Evolutionary conservation across 2,797 vertebrate genomes (phyloP), one percentile per base, ranked within the genome.

Genomic region (Distichodus sexfasciatus): DNA sequence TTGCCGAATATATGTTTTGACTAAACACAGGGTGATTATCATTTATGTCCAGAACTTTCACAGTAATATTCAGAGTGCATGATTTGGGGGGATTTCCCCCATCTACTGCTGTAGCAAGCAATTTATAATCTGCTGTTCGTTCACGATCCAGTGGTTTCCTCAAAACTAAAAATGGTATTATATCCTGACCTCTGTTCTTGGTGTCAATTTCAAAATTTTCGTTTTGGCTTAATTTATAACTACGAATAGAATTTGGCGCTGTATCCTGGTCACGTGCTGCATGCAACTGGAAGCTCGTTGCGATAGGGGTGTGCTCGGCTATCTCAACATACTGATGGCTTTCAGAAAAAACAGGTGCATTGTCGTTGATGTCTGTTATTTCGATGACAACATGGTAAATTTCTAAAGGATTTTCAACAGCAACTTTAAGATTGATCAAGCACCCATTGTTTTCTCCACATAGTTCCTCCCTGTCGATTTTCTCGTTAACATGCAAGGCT

Each of bases 401-500:
- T 72, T 86, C 86, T 51, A 89, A 24, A 0, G 88, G 86, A 11
- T 84, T 84, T 76, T 84, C 87, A 35, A 84, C 71, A 1, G 87
- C 85, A 35, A 77, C 77, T 72, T 90, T 89, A 48, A 89, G 69
- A 33, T 84, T 83, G 53, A 90, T 61, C 10, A 68, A 51, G 24
- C 88, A 90, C 0, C 43, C 55, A 3, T 64, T 53, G 31, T 31
- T 75, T 44, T 72, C 75, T 12, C 80, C 84, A 2, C 88, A 90
- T 24, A 89, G 63, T 65, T 72, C 72, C 75, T 91, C 90, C 48
- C 88, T 71, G 69, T 91, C 90, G 72, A 91, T 80, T 53, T 78
- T 76, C 46, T 74, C 80, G 28, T 66, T 79, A 1, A 89, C 78
- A 65, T 80, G 76, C 65, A 92, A 75, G 40, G 81, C 64, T 41